Evolutionary conservation across 2,113 vertebrate genomes (phyloP), one percentile per base, ranked within the genome.

Genomic region (Crotalus viridis): DNA sequence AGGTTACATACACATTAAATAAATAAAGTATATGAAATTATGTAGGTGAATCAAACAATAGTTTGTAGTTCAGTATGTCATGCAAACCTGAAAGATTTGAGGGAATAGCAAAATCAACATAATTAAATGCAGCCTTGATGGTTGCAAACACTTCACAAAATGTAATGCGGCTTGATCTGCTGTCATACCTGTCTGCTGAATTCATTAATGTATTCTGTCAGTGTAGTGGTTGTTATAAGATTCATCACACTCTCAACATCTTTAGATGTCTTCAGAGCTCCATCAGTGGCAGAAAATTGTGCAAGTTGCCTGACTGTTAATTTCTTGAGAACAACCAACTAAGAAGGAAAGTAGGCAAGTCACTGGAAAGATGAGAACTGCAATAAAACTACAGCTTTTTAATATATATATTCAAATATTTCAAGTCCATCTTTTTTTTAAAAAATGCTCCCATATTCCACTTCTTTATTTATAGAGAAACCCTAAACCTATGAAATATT

Each of bases 301-400:
- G 54, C 94, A 48, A 91, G 92, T 54, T 95, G 94, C 55, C 74
- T 91, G 24, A 90, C 88, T 1, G 93, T 93, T 85, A 95, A 33
- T 33, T 26, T 54, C 61, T 55, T 12, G 22, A 91, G 64, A 21
- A 85, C 92, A 21, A 90, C 54, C 33, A 90, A 3, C 94, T 95
- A 52, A 26, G 9, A 56, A 43, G 52, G 28, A 46, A 39, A 26
- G 56, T 5, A 51, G 81, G 74, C 2, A 48, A 64, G 10, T 21
- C 55, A 64, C 24, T 13, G 52, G 9, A 28, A 85, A 39, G 22
- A 8, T 43, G n/a, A 24, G 61, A 74, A 5, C 9, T 12, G 55
- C 33, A 22, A 43, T 39, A 17, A 55, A 21, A 33, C 54, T 56
- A 12, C 39, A 46, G 56, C 64, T 54, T 69, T 90, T 28, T 59